Evolutionary conservation across 1,140 invertebrate genomes (phyloP).

Genomic region (Bombus ignitus): DNA sequence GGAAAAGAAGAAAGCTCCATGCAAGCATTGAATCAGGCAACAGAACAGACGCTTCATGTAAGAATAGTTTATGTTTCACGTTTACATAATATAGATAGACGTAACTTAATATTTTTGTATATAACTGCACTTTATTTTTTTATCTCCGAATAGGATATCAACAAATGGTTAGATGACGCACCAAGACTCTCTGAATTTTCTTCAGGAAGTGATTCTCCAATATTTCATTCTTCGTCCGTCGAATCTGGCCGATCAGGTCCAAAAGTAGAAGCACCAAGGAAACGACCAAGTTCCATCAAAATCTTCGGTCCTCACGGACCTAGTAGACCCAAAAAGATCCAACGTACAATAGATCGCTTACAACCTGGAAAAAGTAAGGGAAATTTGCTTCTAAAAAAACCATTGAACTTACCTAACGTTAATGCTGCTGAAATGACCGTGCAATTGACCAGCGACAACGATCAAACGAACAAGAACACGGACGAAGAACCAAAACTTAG

Average conservation of each 20-base stretch:
- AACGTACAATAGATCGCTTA: slow-evolving; percentile 90
- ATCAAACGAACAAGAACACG: slow-evolving; percentile 67
- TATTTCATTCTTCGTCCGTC: slow-evolving; percentile 70
- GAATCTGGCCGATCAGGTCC: slow-evolving; percentile 63
- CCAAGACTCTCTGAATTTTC: slow-evolving; percentile 89
- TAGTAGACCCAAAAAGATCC: slow-evolving; percentile 87
- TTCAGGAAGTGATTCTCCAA: slow-evolving; percentile 88
- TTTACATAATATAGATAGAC: slow-evolving; percentile 19
- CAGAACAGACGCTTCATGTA: slow-evolving; percentile 91
- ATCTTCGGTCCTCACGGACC: slow-evolving; percentile 79
- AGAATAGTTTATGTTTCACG: slow-evolving; percentile 60
- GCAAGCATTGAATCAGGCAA: slow-evolving; percentile 89
- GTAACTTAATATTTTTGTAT: slow-evolving; percentile 1
- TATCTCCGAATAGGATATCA: slow-evolving; percentile 86
- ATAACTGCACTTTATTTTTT: slow-evolving; percentile 12
- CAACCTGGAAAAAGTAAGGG: slow-evolving; percentile 93
- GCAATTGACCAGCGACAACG: slow-evolving; percentile 52
- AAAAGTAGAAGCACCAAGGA: slow-evolving; percentile 70
- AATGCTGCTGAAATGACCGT: slow-evolving; percentile 54
- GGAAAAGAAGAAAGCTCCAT: slow-evolving; percentile 82
- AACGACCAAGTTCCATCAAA: slow-evolving; percentile 75
- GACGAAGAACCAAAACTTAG: slow-evolving; percentile 90
- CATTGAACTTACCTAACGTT: slow-evolving; percentile 59
- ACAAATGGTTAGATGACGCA: slow-evolving; percentile 93
- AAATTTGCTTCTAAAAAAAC: slow-evolving; percentile 86